Evolutionary conservation across 1,140 invertebrate genomes (phyloP), one percentile per base, ranked within the genome.

Genomic region (Caenorhabditis latens): DNA sequence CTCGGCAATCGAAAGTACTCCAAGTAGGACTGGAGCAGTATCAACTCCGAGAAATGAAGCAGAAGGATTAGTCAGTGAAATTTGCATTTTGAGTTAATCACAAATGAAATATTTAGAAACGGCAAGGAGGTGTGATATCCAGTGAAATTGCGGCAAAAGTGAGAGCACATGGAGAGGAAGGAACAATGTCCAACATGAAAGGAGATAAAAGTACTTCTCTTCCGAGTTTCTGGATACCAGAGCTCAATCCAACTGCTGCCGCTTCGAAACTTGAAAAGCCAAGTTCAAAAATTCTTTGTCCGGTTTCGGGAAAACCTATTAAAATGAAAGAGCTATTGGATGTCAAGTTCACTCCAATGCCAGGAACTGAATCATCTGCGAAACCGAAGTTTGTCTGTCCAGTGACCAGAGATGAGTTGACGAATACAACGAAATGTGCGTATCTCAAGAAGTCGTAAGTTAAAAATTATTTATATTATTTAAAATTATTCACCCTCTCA

Each of bases 151-250:
- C 84, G 9, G 87, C 87, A 53, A 88, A 88, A 82, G 87, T 88
- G 53, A 84, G 79, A 32, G 67, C 87, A 7, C 67, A 88, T 14
- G 84, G 84, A 1, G 85, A 86, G n/a, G 87, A 88, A 42, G 87
- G 84, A 83, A 55, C 21, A 24, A 83, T 86, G 50, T 88, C 87
- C 1, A 88, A 88, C 46, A 86, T 88, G 84, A 85, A 79, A 53
- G 84, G 83, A 65, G 42, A 79, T 32, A 87, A 48, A 82, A 79
- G 63, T 55, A 88, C 87, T 43, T 46, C 87, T 55, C 71, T 88
- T 14, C 87, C 87, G 0, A 98, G 97, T 94, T 99, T 99, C 93
- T 99, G 98, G 98, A 95, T 99, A 86, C 98, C 98, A 13, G 96
- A 96, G 3, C 95, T 97, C 91, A 96, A 97, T n/a, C 97, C 97